Evolutionary conservation across 1,140 invertebrate species (phyloP).

Genomic region (Oryctes rhinoceros): DNA sequence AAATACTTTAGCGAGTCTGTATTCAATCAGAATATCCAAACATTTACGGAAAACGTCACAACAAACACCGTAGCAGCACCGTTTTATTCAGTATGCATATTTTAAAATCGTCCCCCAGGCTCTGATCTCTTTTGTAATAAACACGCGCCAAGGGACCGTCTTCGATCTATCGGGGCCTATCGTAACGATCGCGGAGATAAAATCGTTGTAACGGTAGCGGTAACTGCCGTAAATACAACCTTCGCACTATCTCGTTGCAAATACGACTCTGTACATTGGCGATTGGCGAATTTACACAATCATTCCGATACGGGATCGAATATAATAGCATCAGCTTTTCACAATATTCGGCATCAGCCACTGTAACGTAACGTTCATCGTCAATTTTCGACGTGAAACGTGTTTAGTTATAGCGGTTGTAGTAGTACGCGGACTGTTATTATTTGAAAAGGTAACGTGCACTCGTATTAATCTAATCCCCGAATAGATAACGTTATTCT

Average conservation of each 20-base stretch:
- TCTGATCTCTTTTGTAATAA: constrained; percentile 24
- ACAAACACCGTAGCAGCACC: constrained; percentile 28
- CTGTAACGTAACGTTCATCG: no score
- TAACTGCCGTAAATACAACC: not conserved
- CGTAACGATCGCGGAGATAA: not conserved
- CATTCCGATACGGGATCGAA: not conserved
- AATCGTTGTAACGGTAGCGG: not conserved
- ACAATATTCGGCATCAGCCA: not conserved
- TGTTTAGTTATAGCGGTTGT: no score
- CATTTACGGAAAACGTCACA: constrained; percentile 30
- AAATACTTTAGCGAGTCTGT: constrained; percentile 34
- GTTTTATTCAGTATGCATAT: constrained; percentile 35
- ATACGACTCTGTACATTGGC: constrained; percentile 13
- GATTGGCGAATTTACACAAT: constrained; percentile 27
- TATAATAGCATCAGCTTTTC: not conserved
- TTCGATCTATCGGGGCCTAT: not conserved
- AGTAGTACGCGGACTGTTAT: not conserved
- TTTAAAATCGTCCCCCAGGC: constrained; percentile 5
- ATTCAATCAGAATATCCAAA: constrained; percentile 35
- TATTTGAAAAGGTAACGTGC: constrained; percentile 13
- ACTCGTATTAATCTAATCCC: constrained; percentile 31
- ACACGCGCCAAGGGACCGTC: not conserved
- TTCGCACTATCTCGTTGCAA: not conserved
- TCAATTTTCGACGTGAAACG: not conserved
- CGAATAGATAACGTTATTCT: constrained; percentile 34